A percentile compares a stretch with the other conserved stretches of the same genome.
Conservation (phyloP, 2,888 invertebrate species). For the Cinara cedri region DNA sequence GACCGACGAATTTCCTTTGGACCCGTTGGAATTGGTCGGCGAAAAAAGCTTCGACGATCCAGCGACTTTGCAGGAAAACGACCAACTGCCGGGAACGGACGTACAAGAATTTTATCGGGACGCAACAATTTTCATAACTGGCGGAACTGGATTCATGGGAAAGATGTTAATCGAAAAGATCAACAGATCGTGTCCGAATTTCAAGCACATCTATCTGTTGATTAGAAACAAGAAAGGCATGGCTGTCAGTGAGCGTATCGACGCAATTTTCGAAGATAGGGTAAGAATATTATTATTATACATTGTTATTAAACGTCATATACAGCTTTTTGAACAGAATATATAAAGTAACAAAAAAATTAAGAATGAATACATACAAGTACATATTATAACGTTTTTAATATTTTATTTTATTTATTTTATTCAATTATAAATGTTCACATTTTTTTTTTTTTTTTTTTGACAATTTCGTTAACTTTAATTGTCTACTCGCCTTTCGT, state of each 20-base stretch:
- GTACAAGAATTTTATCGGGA: conserved; percentile 73
- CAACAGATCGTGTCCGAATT: conserved; percentile 69
- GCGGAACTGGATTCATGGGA: conserved; percentile 77
- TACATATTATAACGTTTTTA: no score
- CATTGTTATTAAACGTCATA: no score
- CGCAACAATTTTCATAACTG: conserved; percentile 79
- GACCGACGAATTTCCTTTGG: conserved; percentile 57
- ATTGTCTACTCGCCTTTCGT: no score
- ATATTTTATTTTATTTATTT: no score
- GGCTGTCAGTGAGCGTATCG: conserved; percentile 65
- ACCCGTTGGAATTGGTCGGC: conserved; percentile 59
- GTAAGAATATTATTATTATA: conserved; percentile 58
- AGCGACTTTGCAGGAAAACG: conserved; percentile 1
- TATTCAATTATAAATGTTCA: no score
- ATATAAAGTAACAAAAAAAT: no score
- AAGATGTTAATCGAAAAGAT: conserved; percentile 74
- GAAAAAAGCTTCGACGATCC: conserved; percentile 58
- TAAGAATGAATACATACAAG: no score
- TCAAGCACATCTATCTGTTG: conserved; percentile 69
- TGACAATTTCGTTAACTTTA: no score
- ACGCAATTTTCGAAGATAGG: conserved; percentile 64
- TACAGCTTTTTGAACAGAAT: no score
- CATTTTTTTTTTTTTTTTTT: no score
- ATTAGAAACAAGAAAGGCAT: conserved; percentile 69
- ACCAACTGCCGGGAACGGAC: conserved; percentile 59